phyloP scores from a whole-genome alignment of 2,888 invertebrate species.

The Metellina segmentata region DNA sequence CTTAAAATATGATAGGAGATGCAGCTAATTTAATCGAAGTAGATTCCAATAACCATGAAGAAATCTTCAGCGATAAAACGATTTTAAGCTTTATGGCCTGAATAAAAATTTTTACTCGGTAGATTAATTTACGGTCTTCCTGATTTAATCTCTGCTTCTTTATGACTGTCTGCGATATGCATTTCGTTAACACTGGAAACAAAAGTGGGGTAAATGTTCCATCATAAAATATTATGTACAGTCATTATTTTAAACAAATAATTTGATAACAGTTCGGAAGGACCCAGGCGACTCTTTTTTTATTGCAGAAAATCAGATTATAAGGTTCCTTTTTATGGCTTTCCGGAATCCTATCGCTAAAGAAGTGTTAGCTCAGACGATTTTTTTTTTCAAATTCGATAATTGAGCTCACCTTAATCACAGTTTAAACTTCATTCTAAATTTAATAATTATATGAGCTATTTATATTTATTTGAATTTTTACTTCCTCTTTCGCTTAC shows the following conservation, averaged over 20 bases:
- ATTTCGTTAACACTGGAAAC: constrained; percentile 2
- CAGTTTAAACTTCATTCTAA: no score
- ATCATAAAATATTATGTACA: constrained; percentile 38
- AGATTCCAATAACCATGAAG: neutral
- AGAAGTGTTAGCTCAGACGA: no score
- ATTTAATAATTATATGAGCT: no score
- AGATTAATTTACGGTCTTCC: constrained; percentile 2
- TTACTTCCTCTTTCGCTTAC: no score
- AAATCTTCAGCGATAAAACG: constrained; percentile 12
- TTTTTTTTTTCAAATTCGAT: no score
- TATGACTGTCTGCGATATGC: neutral
- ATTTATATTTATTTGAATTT: no score
- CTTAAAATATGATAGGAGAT: neutral
- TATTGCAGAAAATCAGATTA: constrained; percentile 20
- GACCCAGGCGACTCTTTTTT: neutral
- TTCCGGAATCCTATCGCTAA: no score
- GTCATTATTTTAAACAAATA: constrained; percentile 37
- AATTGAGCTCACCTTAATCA: no score
- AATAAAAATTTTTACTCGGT: neutral
- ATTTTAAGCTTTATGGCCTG: neutral
- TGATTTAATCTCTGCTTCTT: constrained; percentile 20
- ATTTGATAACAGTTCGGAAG: constrained; percentile 30
- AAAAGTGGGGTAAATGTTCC: neutral
- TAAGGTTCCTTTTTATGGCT: neutral
- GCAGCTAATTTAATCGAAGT: neutral